Percentiles rank a stretch among this genome's conserved stretches.
Conservation (phyloP, 2,113 vertebrate genomes). For the Oncorhynchus nerka region DNA sequence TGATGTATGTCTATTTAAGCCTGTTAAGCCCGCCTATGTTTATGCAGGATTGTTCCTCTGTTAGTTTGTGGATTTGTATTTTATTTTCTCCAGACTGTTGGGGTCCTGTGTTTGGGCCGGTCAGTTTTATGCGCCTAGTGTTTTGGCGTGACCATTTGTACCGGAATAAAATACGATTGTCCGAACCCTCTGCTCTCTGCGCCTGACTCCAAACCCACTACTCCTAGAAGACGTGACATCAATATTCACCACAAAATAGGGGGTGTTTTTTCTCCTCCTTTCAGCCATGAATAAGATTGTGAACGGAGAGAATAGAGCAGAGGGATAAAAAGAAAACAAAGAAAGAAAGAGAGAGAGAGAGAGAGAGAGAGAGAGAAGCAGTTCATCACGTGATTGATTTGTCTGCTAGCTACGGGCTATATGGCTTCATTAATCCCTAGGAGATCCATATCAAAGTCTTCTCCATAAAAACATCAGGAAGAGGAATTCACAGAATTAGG, state of each 20-base stretch:
- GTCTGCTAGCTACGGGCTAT: conserved; percentile 43
- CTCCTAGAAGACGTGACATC: conserved; percentile 11
- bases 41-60: too few relatives aligned
- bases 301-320: background rate
- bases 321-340: conserved; percentile 34
- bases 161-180: too few relatives aligned
- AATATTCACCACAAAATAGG: conserved; percentile 76
- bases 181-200: too few relatives aligned
- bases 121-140: too few relatives aligned
- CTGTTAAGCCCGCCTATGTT: too few relatives aligned
- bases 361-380: background rate
- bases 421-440: conserved; percentile 60
- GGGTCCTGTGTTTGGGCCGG: too few relatives aligned
- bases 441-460: conserved; percentile 67
- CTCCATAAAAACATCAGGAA: conserved; percentile 42
- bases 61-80: too few relatives aligned
- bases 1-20: too few relatives aligned
- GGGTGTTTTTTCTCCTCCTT: conserved; percentile 19
- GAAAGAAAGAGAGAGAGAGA: conserved; percentile 11
- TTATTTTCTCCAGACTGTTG: too few relatives aligned
- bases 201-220: too few relatives aligned
- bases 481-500: conserved; percentile 21
- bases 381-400: conserved; percentile 76
- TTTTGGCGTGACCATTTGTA: too few relatives aligned
- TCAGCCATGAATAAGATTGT: conserved; percentile 36